Conservation (phyloP, 2,113 vertebrate species). For the Pao palembangensis region DNA sequence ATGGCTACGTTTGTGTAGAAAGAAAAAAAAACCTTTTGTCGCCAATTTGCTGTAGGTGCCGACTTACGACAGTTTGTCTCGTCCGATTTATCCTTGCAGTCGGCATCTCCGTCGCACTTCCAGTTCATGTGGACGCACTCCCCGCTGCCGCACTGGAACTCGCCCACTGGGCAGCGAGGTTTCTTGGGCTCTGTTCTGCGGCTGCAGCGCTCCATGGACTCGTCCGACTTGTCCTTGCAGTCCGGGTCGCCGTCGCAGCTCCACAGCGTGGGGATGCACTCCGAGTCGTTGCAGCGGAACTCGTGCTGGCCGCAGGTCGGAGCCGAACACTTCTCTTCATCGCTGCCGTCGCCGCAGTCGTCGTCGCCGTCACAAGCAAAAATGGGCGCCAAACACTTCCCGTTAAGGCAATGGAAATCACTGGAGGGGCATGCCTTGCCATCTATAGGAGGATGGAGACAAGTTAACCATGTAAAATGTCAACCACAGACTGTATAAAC, state of each 20-base stretch:
- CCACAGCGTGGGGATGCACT: constrained; percentile 91
- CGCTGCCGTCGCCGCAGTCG: constrained; percentile 88
- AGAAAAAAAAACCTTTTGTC: not conserved
- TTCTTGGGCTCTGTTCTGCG: constrained; percentile 73
- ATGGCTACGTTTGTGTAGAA: constrained; percentile 2
- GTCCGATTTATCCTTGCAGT: constrained; percentile 98
- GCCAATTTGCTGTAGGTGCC: no score
- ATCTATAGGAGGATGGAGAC: constrained; percentile 46
- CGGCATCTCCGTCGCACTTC: constrained; percentile 93
- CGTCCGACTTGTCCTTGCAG: constrained; percentile 89
- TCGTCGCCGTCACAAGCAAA: constrained; percentile 91
- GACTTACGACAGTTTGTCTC: constrained; percentile 92
- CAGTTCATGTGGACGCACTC: constrained; percentile 93
- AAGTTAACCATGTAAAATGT: not conserved
- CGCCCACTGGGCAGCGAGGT: constrained; percentile 76
- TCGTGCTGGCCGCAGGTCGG: constrained; percentile 86
- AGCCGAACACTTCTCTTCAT: constrained; percentile 85
- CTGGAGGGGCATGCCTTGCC: constrained; percentile 81
- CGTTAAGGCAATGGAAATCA: constrained; percentile 90
- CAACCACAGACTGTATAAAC: not conserved
- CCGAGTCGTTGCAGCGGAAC: constrained; percentile 89
- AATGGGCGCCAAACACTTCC: constrained; percentile 83
- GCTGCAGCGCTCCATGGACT: constrained; percentile 84
- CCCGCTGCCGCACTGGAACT: constrained; percentile 89
- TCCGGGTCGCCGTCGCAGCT: constrained; percentile 91